Percentiles rank a stretch among this genome's conserved stretches.
phyloP scores from a whole-genome alignment of 2,888 invertebrate genomes.

The Chelonus formosanus region DNA sequence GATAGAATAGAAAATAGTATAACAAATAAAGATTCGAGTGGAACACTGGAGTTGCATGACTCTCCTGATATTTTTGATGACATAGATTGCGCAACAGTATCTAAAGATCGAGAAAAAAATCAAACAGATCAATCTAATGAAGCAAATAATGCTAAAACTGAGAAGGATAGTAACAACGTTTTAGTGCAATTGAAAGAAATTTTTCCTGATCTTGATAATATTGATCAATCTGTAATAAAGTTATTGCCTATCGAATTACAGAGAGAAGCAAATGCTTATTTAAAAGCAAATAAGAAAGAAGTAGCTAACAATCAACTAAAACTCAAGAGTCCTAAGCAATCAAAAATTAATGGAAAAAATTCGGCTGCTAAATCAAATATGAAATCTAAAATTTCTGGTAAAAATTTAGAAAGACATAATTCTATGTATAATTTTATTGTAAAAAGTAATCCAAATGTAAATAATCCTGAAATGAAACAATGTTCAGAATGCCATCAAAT shows the following conservation, averaged over 20 bases:
- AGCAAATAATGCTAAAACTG: neutral
- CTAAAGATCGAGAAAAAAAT: neutral
- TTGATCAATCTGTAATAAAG: slow-evolving; percentile 59
- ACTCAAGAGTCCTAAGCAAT: slow-evolving; percentile 21
- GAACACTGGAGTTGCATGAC: too few relatives aligned
- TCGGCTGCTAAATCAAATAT: slow-evolving; percentile 38
- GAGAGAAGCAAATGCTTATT: slow-evolving; percentile 52
- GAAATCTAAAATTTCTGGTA: slow-evolving; percentile 33
- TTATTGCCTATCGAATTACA: slow-evolving; percentile 61
- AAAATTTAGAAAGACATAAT: slow-evolving; percentile 37
- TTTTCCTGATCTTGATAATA: slow-evolving; percentile 62
- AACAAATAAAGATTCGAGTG: too few relatives aligned
- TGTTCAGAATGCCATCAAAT: slow-evolving; percentile 77
- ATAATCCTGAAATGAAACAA: slow-evolving; percentile 62
- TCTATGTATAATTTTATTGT: slow-evolving; percentile 64
- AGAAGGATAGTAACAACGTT: too few relatives aligned
- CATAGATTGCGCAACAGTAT: too few relatives aligned
- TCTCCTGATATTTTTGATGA: too few relatives aligned
- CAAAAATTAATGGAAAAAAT: slow-evolving; percentile 35
- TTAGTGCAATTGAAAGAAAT: slow-evolving; percentile 55
- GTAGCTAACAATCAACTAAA: too few relatives aligned
- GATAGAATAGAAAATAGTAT: neutral
- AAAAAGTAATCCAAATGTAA: slow-evolving; percentile 54
- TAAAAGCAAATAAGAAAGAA: slow-evolving; percentile 30
- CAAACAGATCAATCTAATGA: neutral